Percentiles rank a stretch among this genome's conserved stretches.
These are phyloP conservation scores for Drosophila imparisetae DNA, from an alignment of 2,888 invertebrate genomes.

Conservation along the genomic window DNA sequence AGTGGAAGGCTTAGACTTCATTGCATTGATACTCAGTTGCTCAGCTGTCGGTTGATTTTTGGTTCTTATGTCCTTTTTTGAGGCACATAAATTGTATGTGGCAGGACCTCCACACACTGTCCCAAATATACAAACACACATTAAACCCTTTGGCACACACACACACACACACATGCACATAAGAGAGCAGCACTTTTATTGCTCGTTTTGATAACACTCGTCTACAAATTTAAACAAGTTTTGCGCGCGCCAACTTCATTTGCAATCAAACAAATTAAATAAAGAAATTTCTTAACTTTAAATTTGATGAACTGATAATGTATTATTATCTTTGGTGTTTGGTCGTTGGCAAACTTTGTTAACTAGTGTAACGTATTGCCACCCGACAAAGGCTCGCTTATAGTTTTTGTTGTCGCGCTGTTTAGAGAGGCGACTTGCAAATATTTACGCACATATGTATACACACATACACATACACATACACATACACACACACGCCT, in stretches of 20 bases:
- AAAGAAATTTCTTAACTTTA: background rate
- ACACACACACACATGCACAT: constrained; percentile 16
- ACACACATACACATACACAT: constrained; percentile 15
- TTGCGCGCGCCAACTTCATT: background rate
- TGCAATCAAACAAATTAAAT: background rate
- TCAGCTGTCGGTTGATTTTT: constrained; percentile 67
- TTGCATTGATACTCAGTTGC: constrained; percentile 69
- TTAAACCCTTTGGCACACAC: constrained; percentile 55
- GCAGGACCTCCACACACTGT: constrained; percentile 27
- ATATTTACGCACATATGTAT: constrained; percentile 40
- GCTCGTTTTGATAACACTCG: constrained; percentile 46
- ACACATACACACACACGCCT: constrained; percentile 15
- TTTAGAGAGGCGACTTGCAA: constrained; percentile 37
- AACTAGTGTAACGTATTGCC: constrained; percentile 52
- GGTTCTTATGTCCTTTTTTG: constrained; percentile 59
- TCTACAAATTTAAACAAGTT: constrained; percentile 1
- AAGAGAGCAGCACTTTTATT: constrained; percentile 55
- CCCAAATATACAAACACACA: constrained; percentile 25
- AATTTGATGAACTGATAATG: background rate
- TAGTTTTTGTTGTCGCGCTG: constrained; percentile 55
- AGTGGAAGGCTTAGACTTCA: constrained; percentile 31
- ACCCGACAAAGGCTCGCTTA: constrained; percentile 26
- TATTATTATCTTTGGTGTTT: background rate
- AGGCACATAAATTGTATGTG: constrained; percentile 73
- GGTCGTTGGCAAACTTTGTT: background rate